A percentile compares a stretch with the other conserved stretches of the same genome.
Conservation (phyloP, 2,888 invertebrate genomes). For the Drosophila subquinaria region DNA sequence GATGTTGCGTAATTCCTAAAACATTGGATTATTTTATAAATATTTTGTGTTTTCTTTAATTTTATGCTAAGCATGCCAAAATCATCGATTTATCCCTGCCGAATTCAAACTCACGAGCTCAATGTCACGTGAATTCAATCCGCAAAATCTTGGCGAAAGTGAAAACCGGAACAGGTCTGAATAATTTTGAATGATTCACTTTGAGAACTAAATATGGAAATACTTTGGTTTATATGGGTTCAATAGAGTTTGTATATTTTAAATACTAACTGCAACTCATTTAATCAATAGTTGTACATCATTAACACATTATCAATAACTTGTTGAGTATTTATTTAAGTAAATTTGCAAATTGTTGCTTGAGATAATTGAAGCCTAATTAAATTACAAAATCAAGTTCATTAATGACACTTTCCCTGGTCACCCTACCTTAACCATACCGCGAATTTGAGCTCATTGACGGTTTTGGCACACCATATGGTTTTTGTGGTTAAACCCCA, state of each 20-base stretch:
- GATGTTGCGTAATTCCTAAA: too few relatives aligned
- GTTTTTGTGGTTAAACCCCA: conserved; percentile 26
- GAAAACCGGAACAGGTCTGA: too few relatives aligned
- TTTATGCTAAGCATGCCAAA: too few relatives aligned
- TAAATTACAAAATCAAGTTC: neutral
- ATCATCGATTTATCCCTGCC: too few relatives aligned
- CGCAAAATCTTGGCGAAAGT: too few relatives aligned
- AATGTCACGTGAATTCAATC: too few relatives aligned
- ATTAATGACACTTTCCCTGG: neutral
- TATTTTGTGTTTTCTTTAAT: too few relatives aligned
- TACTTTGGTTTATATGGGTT: neutral
- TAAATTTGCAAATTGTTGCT: neutral
- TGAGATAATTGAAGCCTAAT: neutral
- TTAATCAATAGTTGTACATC: neutral
- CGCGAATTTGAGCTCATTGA: neutral
- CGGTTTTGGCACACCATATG: neutral
- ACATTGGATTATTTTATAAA: too few relatives aligned
- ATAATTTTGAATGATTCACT: too few relatives aligned
- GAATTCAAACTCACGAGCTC: too few relatives aligned
- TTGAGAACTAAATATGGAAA: neutral
- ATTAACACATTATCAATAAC: neutral
- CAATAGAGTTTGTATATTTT: neutral
- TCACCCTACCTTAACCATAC: neutral
- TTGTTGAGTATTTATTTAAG: neutral
- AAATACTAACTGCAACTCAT: neutral